Conservation (phyloP, 2,888 invertebrate genomes). For the Philopedon plagiatum region DNA sequence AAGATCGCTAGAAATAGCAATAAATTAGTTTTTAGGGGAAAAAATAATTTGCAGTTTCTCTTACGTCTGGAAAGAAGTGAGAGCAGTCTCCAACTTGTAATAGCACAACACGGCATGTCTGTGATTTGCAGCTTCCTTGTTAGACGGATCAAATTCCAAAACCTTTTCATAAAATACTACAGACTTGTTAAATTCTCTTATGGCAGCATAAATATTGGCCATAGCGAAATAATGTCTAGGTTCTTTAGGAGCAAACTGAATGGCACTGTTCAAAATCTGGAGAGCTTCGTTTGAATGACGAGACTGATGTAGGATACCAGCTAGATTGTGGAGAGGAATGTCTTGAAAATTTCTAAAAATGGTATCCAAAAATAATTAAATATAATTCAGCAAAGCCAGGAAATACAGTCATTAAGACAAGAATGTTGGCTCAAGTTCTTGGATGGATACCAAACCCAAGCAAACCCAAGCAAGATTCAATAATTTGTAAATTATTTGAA, state of each 20-base stretch:
- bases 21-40: slow-evolving; percentile 14
- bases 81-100: slow-evolving; percentile 70
- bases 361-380: neutral
- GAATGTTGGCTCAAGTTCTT: no score
- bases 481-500: no score
- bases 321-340: slow-evolving; percentile 81
- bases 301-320: slow-evolving; percentile 80
- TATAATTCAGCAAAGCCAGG: no score
- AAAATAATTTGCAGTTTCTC: no score
- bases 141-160: slow-evolving; percentile 75
- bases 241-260: slow-evolving; percentile 78
- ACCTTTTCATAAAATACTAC: slow-evolving; percentile 78
- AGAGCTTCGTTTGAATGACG: slow-evolving; percentile 80
- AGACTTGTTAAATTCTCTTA: slow-evolving; percentile 81
- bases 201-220: slow-evolving; percentile 81
- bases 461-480: no score
- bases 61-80: slow-evolving; percentile 77
- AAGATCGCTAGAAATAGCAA: slow-evolving; percentile 69
- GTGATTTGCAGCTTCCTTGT: slow-evolving; percentile 75
- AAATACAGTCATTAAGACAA: no score
- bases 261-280: slow-evolving; percentile 79
- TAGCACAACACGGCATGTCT: slow-evolving; percentile 80
- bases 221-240: slow-evolving; percentile 78
- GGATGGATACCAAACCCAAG: no score
- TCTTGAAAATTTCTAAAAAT: slow-evolving; percentile 77